Evolutionary conservation across 1,140 invertebrate genomes (phyloP), one percentile per base, ranked within the genome.

Genomic region (Oncopodura yosiiana): DNA sequence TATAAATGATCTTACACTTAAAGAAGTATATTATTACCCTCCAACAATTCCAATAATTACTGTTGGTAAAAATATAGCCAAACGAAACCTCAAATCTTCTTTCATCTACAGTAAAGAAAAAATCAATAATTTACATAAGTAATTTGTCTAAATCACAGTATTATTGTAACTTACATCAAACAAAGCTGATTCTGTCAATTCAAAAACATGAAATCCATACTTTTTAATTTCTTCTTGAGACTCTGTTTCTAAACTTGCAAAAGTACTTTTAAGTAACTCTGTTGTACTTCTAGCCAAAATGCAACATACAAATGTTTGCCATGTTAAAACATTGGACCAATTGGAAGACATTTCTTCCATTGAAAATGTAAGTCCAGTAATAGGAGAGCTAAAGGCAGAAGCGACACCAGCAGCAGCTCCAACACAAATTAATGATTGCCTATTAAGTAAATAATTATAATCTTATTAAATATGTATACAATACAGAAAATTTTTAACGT

Each of bases 241-340:
- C 21, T n/a, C n/a, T n/a, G n/a, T n/a, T 41, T 52, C 43, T 5
- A 59, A 23, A n/a, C 23, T 32, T 21, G 41, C 30, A 11, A 43
- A 30, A 32, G 53, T 29, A 39, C 48, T 49, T n/a, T 51, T 38
- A 51, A 74, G 70, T 9, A 74, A 64, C 58, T 74, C 73, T 5
- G 73, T 72, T 11, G 71, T 71, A 51, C 72, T 69, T 19, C 71
- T 67, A 2, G 73, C 68, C 19, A 73, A 60, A 65, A 74, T 74
- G 58, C 71, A 73, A 56, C 72, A 73, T 44, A 73, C 73, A 50
- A 74, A 74, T 14, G 72, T 71, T 63, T 74, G 70, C 71, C 71
- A 74, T 1, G 71, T 70, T 27, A 73, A 61, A 23, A 66, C 70
- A 8, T 64, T 67, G 4, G 69, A 71, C 73, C 73, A 74, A 58